Percentiles rank a stretch among this genome's conserved stretches.
Evolutionary conservation across 1,140 invertebrate species (phyloP).

Genomic region (Dendroctonus ponderosae): DNA sequence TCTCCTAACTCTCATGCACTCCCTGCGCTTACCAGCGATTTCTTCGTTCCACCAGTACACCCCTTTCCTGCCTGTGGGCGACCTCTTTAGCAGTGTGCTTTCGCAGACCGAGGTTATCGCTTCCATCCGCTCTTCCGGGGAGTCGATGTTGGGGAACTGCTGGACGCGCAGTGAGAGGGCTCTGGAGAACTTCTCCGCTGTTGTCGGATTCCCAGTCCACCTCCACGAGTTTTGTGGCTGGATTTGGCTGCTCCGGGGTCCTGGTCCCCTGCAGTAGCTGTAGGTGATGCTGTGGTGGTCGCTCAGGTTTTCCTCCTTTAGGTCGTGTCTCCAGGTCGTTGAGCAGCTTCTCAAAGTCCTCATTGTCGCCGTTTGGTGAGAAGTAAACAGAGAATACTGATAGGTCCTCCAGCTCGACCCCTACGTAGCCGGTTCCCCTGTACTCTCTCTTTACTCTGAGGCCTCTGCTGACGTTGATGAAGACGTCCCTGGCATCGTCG

Average conservation of each 20-base stretch:
- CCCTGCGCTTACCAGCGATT: neutral
- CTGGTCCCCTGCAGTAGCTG: neutral
- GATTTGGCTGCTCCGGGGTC: neutral
- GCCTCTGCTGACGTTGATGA: neutral
- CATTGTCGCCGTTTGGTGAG: conserved; percentile 8
- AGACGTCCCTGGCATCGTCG: neutral
- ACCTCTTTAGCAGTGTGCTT: neutral
- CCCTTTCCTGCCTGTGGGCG: neutral
- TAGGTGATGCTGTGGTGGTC: neutral
- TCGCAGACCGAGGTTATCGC: neutral
- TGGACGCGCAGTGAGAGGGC: neutral
- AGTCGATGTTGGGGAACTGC: neutral
- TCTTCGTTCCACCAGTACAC: neutral
- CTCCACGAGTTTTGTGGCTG: neutral
- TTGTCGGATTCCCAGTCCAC: neutral
- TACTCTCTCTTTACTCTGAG: neutral
- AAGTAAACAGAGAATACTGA: conserved; percentile 11
- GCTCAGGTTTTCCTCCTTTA: neutral
- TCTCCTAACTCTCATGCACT: neutral
- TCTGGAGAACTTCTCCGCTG: neutral
- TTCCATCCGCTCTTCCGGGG: neutral
- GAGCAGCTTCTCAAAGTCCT: conserved; percentile 12
- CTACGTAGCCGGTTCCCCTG: conserved; percentile 6
- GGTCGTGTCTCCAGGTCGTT: neutral
- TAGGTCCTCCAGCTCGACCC: conserved; percentile 3